Base-by-base conservation (phyloP, 1,140 invertebrate species). In the Dinothrombium tinctorium region DNA sequence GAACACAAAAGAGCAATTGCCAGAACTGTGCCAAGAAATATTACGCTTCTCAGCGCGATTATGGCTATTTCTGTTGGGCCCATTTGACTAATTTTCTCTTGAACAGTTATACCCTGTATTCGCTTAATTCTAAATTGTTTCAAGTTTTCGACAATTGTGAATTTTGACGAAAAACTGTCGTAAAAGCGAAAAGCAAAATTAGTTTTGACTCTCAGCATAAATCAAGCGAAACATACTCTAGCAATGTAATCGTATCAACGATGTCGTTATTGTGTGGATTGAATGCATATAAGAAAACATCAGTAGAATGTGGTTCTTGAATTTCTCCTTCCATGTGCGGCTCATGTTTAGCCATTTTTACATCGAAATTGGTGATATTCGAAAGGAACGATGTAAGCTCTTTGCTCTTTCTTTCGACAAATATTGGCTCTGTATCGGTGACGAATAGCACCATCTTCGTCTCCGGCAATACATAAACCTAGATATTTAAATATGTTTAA, bases 391-490 rank as follows among this genome's bases (percentile, higher is more conserved):
- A 51, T 2, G 74, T 72, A 9, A 81, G 74, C 35, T 72, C 73
- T 6, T 69, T 66, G 26, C 74, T 61, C 41, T 69, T 61, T 20
- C 63, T 66, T 51, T 81, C 76, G 4, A 81, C 68, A 35, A 76
- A 70, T 24, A 71, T 67, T 0, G 78, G 76, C 47, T 69, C 73
- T 1, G 69, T 69, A 2, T 67, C 73, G 42, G 82, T 65, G 0
- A 77, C 73, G 52, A 83, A 65, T 0, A 78, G 69, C 9, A 82
- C 63, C 54, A 81, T 73, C 46, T 74, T 75, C 25, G 71, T 68
- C 51, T 79, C 76, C 46, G 81, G 74, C 32, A 83, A 56, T 5
- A 82, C 69, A 55, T 81, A 79, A 2, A 83, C 70, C 74, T 77
- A 8, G 3, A 28, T n/a, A 28, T 8, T n/a, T n/a, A 28, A n/a